A percentile compares a stretch with the other conserved stretches of the same genome.
These are phyloP conservation scores for Colistium nudipinnis DNA, from an alignment of 2,113 vertebrate genomes.

Conservation along the genomic window DNA sequence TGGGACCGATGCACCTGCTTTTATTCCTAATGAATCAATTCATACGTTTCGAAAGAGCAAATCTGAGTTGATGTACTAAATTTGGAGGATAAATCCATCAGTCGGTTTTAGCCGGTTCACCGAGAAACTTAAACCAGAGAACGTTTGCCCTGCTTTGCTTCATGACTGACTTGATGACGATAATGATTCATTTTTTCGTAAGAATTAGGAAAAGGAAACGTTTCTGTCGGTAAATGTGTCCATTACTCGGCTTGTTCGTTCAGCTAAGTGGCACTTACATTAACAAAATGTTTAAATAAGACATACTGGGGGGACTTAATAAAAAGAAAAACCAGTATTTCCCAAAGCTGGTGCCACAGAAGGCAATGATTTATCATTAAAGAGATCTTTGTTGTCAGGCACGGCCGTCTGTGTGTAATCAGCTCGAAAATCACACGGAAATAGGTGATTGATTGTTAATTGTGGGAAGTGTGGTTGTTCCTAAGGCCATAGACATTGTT, in stretches of 20 bases:
- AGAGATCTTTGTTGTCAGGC: not conserved
- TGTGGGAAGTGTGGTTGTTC: slow-evolving; percentile 36
- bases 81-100: not conserved
- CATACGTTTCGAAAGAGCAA: too few species aligned
- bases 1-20: too few species aligned
- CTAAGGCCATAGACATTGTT: slow-evolving; percentile 23
- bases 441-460: slow-evolving; percentile 37
- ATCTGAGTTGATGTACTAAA: too few species aligned
- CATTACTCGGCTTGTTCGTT: not conserved
- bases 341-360: not conserved
- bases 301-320: not conserved
- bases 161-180: not conserved
- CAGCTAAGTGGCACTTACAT: not conserved
- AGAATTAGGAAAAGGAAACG: not conserved
- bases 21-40: too few species aligned
- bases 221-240: not conserved
- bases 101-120: not conserved
- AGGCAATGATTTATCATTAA: slow-evolving; percentile 17
- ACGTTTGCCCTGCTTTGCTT: too few species aligned
- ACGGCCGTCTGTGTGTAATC: slow-evolving; percentile 15
- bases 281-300: not conserved
- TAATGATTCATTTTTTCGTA: not conserved
- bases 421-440: slow-evolving; percentile 16
- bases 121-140: not conserved
- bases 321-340: not conserved